These are phyloP conservation scores for Hyposoter didymator DNA, from an alignment of 2,888 invertebrate species.

Conservation along the genomic window DNA sequence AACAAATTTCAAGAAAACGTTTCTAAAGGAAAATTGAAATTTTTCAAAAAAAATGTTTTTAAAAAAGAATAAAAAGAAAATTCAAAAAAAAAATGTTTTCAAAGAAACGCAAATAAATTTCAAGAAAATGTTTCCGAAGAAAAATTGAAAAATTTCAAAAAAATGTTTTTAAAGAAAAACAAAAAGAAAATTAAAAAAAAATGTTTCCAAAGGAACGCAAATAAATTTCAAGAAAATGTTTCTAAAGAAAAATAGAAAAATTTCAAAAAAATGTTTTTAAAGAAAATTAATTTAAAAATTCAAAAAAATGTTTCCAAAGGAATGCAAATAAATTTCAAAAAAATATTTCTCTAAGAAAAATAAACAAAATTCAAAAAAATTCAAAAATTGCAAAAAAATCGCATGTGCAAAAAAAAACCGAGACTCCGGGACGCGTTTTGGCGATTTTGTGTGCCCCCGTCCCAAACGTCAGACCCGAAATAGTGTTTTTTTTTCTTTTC, in stretches of 20 bases:
- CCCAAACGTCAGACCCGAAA: slow-evolving; percentile 32
- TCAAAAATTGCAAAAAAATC: background rate
- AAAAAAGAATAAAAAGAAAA: too few relatives aligned
- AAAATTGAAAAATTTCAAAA: background rate
- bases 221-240: background rate
- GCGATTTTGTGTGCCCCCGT: background rate
- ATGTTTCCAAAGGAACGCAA: background rate
- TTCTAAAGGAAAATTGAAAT: too few relatives aligned
- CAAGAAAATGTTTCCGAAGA: background rate
- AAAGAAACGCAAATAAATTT: too few relatives aligned
- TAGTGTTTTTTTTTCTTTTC: slow-evolving; percentile 54
- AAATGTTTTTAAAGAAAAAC: background rate
- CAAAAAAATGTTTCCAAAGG: background rate
- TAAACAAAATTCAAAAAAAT: background rate
- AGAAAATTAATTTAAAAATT: too few relatives aligned
- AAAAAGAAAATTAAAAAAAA: slow-evolving; percentile 2
- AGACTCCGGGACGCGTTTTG: background rate
- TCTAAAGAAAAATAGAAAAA: background rate
- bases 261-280: background rate
- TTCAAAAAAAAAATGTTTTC: background rate
- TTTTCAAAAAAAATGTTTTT: too few relatives aligned
- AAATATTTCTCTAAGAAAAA: background rate
- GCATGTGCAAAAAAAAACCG: background rate
- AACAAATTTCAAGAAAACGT: too few relatives aligned
- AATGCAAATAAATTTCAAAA: background rate